These are phyloP conservation scores for Drosophila fungiperda DNA, from an alignment of 2,888 invertebrate genomes.

Conservation along the genomic window DNA sequence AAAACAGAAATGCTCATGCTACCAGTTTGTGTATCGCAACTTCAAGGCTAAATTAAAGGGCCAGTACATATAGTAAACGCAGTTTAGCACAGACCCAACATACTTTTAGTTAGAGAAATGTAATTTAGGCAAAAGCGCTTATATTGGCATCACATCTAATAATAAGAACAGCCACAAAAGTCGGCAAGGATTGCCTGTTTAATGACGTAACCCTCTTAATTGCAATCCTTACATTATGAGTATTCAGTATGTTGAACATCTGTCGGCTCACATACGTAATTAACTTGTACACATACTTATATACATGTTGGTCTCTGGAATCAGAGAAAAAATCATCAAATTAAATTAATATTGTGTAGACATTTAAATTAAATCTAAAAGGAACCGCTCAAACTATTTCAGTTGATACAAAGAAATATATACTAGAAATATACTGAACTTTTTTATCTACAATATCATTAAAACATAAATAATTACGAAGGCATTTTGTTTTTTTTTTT, in stretches of 20 bases:
- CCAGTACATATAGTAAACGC: conserved; percentile 1
- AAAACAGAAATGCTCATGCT: conserved; percentile 23
- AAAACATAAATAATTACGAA: conserved; percentile 8
- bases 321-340: not conserved
- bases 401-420: not conserved
- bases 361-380: not conserved
- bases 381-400: not conserved
- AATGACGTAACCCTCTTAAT: conserved; percentile 40
- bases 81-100: not conserved
- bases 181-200: conserved; percentile 3
- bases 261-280: conserved; percentile 34
- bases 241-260: conserved; percentile 36
- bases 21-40: conserved; percentile 4
- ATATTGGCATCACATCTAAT: conserved; percentile 71
- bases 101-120: conserved; percentile 42
- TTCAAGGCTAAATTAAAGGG: conserved; percentile 30
- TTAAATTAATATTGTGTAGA: not conserved
- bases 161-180: conserved; percentile 31
- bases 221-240: conserved; percentile 23
- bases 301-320: not conserved
- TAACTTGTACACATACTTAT: not conserved
- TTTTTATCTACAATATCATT: not conserved
- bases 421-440: not conserved
- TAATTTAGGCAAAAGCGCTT: conserved; percentile 68
- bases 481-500: not conserved